Evolutionary conservation across 1,140 invertebrate species (phyloP).

Genomic region (Aphaenogaster floridana): DNA sequence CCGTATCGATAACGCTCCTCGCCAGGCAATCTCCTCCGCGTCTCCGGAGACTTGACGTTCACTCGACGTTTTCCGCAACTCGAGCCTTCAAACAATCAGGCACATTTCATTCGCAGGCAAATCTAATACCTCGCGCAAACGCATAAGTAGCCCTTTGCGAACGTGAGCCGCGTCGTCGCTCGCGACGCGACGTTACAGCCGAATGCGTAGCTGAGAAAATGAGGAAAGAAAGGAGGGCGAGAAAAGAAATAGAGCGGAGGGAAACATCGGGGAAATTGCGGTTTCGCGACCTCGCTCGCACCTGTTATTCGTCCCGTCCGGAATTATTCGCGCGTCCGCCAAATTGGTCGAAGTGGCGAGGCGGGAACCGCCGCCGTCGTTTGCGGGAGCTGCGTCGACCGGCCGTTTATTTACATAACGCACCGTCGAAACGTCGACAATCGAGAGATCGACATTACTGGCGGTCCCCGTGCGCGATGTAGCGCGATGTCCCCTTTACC

Average conservation of each 20-base stretch:
- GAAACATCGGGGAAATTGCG: background rate
- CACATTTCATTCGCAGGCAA: background rate
- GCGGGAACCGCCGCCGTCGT: background rate
- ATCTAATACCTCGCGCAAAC: background rate
- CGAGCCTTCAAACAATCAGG: background rate
- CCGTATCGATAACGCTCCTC: background rate
- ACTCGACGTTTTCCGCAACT: background rate
- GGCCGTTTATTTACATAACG: slow-evolving; percentile 58
- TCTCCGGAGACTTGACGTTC: slow-evolving; percentile 5
- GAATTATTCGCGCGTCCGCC: background rate
- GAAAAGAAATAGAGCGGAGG: background rate
- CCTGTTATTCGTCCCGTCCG: background rate
- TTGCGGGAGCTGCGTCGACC: background rate
- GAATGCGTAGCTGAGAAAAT: background rate
- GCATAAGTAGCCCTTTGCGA: background rate
- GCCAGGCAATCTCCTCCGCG: background rate
- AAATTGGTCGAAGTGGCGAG: slow-evolving; percentile 18
- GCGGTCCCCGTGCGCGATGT: slow-evolving; percentile 30
- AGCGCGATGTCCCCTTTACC: slow-evolving; percentile 52
- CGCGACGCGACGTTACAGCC: background rate
- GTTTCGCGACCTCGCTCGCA: background rate
- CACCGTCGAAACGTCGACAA: slow-evolving; percentile 53
- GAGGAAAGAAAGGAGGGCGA: too few species aligned
- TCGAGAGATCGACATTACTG: slow-evolving; percentile 60
- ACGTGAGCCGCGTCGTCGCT: background rate